A percentile compares a stretch with the other conserved stretches of the same genome.
Conservation (phyloP, 2,797 vertebrate species). For the Myoxocephalus aenaeus region DNA sequence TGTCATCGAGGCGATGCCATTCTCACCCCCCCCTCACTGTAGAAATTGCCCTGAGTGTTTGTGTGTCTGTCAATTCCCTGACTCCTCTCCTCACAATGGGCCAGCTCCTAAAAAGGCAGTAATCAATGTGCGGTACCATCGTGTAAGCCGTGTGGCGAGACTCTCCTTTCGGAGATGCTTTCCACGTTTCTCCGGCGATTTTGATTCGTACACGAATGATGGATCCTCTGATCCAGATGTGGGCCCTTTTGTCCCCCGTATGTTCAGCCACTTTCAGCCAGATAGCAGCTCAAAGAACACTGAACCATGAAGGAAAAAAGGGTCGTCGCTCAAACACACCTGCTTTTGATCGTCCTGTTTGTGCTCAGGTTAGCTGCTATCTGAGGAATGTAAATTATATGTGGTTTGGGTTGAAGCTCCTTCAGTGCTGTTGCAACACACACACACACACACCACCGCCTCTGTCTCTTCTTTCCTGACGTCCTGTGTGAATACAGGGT, state of each 20-base stretch:
- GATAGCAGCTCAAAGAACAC: slow-evolving; percentile 38
- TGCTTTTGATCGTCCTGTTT: slow-evolving; percentile 82
- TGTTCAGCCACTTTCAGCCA: slow-evolving; percentile 11
- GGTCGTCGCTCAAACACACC: slow-evolving; percentile 64
- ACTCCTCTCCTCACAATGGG: slow-evolving; percentile 41
- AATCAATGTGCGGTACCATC: slow-evolving; percentile 53
- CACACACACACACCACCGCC: slow-evolving; percentile 24
- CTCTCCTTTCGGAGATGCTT: slow-evolving; percentile 7
- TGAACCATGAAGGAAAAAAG: slow-evolving; percentile 16
- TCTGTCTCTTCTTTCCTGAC: slow-evolving; percentile 33
- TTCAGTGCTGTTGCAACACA: slow-evolving; percentile 55
- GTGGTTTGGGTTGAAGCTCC: slow-evolving; percentile 71
- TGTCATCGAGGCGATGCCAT: slow-evolving; percentile 68
- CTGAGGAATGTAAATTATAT: slow-evolving; percentile 86
- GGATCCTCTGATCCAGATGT: neutral
- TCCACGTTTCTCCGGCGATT: slow-evolving; percentile 14
- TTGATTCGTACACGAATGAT: neutral
- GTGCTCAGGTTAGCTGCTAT: slow-evolving; percentile 81
- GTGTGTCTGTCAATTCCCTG: slow-evolving; percentile 45
- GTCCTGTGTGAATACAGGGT: slow-evolving; percentile 75
- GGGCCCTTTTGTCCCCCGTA: neutral
- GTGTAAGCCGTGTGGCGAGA: slow-evolving; percentile 37
- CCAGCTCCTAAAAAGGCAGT: slow-evolving; percentile 34
- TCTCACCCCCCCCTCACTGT: slow-evolving; percentile 69
- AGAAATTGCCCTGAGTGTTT: slow-evolving; percentile 54